Evolutionary conservation across 2,888 invertebrate genomes (phyloP), one percentile per base, ranked within the genome.

Genomic region (Teleiodes luculella): DNA sequence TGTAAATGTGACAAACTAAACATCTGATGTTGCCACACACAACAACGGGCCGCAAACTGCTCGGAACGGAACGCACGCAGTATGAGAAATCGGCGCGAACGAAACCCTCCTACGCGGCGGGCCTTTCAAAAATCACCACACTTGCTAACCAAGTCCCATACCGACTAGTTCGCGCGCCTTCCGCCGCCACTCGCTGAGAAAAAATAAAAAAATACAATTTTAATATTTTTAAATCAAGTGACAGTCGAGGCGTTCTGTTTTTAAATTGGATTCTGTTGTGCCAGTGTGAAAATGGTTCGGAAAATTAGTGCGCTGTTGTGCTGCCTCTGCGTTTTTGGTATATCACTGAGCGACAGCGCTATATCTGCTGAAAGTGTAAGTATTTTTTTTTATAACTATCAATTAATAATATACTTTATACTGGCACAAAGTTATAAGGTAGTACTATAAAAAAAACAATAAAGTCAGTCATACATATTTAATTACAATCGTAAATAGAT

Each of bases 91-190:
- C 68, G 74, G 84, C 86, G 86, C 77, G 80, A 85, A 86, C 77
- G 80, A 85, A 86, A 76, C 89, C 88, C 86, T 80, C 87, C 88
- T 87, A 88, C 87, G 87, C 88, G 88, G 87, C 88, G 88, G 84
- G 87, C 86, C 88, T 87, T 89, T 89, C 88, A 87, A 89, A 87
- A 85, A 80, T 82, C 75, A 66, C 67, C 71, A 80, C 86, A 81
- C 78, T 78, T 74, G 72, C 76, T 67, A 72, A 68, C 73, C 66
- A 68, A 67, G 76, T 72, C 72, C 73, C 80, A 84, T 72, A 83
- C 72, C 66, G 78, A 75, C 74, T 74, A 70, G 73, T 70, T 71
- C 73, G 85, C 74, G 77, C 74, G 77, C 85, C 83, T 84, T 84
- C 83, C 84, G 84, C 81, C 68, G 80, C 76, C 73, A 74, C 77